Base-by-base conservation (phyloP, 2,888 invertebrate genomes). In the Muscina levida region DNA sequence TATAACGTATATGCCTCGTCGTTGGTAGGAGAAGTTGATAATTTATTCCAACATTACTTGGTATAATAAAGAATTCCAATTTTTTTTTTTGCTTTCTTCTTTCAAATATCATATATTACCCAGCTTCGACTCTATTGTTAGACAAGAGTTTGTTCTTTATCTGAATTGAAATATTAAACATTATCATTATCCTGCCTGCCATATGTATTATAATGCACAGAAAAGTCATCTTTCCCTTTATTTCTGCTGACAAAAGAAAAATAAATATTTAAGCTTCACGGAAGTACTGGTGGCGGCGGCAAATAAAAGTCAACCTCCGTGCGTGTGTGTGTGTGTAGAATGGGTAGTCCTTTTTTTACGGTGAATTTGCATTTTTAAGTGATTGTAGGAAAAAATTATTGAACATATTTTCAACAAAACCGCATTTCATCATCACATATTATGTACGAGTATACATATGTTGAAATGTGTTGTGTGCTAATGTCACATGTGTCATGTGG, bases 171-270 rank as follows among this genome's bases (percentile, higher is more conserved):
- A 62, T 42, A 62, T 53, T 53, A 53, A 53, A 53, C 53, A 53
- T 53, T 53, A 53, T 62, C 17, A 62, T 39, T 31, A 31, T 31
- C 31, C n/a, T n/a, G n/a, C n/a, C n/a, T n/a, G n/a, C n/a, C 62
- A 62, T 62, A 22, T 19, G 42, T 19, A 62, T 17, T 62, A 15
- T 62, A 37, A 42, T 57, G 37, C 15, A 42, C 5, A 87, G n/a
- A 88, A 86, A 85, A 85, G 71, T 72, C 77, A 81, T 24, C 31
- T 74, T 81, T n/a, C n/a, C n/a, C n/a, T n/a, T n/a, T n/a, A n/a
- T n/a, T 81, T 74, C 59, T 85, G 89, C 88, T 88, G 88, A 88
- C 88, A 88, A 89, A 88, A 88, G 88, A 87, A 86, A 82, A 85
- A 85, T 85, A 88, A 88, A 88, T 87, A 88, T 88, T 88, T 83